Evolutionary conservation across 2,888 invertebrate genomes (phyloP), one percentile per base, ranked within the genome.

Genomic region (Rotaria sp.): DNA sequence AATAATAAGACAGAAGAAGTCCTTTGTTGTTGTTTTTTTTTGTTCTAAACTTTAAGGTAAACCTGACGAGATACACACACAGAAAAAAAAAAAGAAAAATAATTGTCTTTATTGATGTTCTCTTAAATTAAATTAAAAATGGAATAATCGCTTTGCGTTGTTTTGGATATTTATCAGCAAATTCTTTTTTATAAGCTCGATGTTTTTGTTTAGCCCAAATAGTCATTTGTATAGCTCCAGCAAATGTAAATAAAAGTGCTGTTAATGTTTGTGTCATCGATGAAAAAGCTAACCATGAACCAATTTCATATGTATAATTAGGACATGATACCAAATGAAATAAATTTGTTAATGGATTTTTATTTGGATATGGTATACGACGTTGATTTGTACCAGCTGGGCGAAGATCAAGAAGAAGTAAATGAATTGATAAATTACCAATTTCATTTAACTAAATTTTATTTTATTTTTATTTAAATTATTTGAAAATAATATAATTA

Each of bases 291-390:
- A 96, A 89, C 99, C 99, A 99, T 30, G 97, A 94, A 84, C 95
- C 94, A 89, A 95, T 93, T 92, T 99, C 99, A 90, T 98, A 99
- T 0, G 97, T 96, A 91, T 99, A 99, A 92, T 99, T 99, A n/a
- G 99, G 98, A 90, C 99, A 99, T 21, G 97, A 98, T 0, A 99
- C 98, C 87, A 94, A 93, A 91, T 95, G 94, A 92, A 96, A 97
- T 38, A 99, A 93, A 45, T 91, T 90, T 0, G 96, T 96, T 88
- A 98, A 93, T 8, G 96, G 96, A 92, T 97, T 97, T 75, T 95
- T 80, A 38, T 84, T 94, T 0, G 97, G 94, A 38, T 94, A 92
- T 0, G 98, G 98, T 88, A 99, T 95, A 90, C 94, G 94, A 87
- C 98, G 93, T 74, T 95, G 94, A 89, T 94, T 96, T 38, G 96